Evolutionary conservation across 1,140 invertebrate genomes (phyloP), one percentile per base, ranked within the genome.

Genomic region (Bombus cullumanus): DNA sequence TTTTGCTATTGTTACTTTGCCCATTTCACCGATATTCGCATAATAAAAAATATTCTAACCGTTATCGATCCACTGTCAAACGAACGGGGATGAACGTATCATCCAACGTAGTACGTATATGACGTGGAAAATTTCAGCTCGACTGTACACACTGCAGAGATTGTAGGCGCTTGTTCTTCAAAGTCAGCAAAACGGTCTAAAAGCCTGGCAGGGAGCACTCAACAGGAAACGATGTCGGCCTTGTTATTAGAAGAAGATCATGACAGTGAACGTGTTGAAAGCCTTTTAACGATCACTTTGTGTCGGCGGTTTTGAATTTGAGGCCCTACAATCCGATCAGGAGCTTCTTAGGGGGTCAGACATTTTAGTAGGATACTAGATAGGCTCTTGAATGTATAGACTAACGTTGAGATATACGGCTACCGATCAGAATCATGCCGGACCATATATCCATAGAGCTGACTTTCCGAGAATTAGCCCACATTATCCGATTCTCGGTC

Each of bases 271-370:
- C 31, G 37, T n/a, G 69, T 37, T 57, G 57, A 75, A 53, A 75
- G 43, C 73, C 47, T 43, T 57, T 75, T 57, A 34, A 25, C n/a
- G 47, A 75, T 75, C n/a, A 18, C 39, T 75, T 75, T 25, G 18
- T 75, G 43, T 22, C 73, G n/a, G 12, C n/a, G 31, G 13, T 34
- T 53, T 74, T 34, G 41, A 74, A 43, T 13, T 31, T 53, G 37
- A 1, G 4, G 10, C 4, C 25, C 37, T 41, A 8, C 10, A 41
- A 71, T 41, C 18, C 13, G 69, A 71, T 71, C 69, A 28, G 41
- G 1, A 39, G 25, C 22, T n/a, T 71, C 4, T 71, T 15, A 39
- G 34, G 2, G 1, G 37, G 22, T 13, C n/a, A 4, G 37, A 5
- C 13, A 71, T 31, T 71, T 41, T 22, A 34, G 2, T 22, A 34